phyloP scores from a whole-genome alignment of 2,888 invertebrate species.

The Parasteatoda lunata region DNA sequence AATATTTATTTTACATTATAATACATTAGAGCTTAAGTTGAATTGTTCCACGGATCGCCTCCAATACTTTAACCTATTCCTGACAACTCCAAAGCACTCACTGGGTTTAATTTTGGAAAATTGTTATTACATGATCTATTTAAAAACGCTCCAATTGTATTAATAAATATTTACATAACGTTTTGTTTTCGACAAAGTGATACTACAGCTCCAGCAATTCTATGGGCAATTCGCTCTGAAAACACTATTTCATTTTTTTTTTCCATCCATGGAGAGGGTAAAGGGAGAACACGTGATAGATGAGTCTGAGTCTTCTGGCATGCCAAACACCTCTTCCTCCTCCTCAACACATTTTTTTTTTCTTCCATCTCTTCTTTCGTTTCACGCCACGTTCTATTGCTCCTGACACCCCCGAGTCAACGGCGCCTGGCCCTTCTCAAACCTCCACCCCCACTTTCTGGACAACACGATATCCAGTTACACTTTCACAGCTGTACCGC shows the following conservation, averaged over 20 bases:
- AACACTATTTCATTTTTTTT: background rate
- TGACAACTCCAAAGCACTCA: too few relatives aligned
- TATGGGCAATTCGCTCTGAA: too few relatives aligned
- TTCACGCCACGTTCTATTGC: conserved; percentile 58
- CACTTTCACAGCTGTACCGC: conserved; percentile 63
- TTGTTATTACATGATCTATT: too few relatives aligned
- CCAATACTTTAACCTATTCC: too few relatives aligned
- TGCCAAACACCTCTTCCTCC: conserved; percentile 36
- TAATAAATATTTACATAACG: too few relatives aligned
- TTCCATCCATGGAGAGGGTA: conserved; percentile 14
- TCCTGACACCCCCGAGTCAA: conserved; percentile 48
- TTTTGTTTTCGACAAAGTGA: too few relatives aligned
- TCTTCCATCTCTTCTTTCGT: conserved; percentile 17
- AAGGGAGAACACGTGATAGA: conserved; percentile 48
- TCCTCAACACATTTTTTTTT: conserved; percentile 5
- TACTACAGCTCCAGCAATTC: too few relatives aligned
- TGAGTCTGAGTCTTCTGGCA: conserved; percentile 52
- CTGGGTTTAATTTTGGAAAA: too few relatives aligned
- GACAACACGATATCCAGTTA: conserved; percentile 58
- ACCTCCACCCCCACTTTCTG: conserved; percentile 29
- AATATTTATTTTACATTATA: too few relatives aligned
- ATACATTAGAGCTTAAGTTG: too few relatives aligned
- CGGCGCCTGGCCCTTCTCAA: conserved; percentile 65
- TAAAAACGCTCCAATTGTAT: too few relatives aligned
- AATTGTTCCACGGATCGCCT: too few relatives aligned